Evolutionary conservation across 2,113 vertebrate species (phyloP).

Genomic region (Noturus placidus): DNA sequence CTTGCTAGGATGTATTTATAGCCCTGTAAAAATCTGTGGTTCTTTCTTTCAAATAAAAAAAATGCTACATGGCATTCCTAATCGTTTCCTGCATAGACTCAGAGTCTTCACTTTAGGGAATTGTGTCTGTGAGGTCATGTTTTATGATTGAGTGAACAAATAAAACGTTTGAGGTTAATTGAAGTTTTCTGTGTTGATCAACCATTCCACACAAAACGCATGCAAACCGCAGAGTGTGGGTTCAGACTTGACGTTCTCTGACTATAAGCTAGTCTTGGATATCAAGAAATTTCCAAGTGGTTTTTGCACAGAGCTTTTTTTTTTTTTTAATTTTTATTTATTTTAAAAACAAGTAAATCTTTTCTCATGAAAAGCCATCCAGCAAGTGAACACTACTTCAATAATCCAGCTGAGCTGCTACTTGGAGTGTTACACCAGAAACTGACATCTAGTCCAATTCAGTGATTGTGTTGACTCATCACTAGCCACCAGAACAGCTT

Average conservation of each 20-base stretch:
- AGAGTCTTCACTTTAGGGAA: neutral
- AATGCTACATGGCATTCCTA: slow-evolving; percentile 18
- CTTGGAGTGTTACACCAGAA: neutral
- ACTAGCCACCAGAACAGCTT: neutral
- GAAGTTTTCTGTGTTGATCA: slow-evolving; percentile 24
- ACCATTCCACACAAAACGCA: neutral
- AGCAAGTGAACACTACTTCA: neutral
- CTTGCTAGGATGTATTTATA: slow-evolving; percentile 25
- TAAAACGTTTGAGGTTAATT: slow-evolving; percentile 26
- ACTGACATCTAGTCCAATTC: neutral
- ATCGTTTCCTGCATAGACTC: neutral
- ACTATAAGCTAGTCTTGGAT: slow-evolving; percentile 5
- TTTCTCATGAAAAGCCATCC: neutral
- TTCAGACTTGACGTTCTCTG: neutral
- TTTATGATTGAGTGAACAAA: slow-evolving; percentile 19
- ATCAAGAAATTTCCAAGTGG: neutral
- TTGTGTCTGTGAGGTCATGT: slow-evolving; percentile 26
- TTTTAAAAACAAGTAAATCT: too few relatives aligned
- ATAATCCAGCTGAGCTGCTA: neutral
- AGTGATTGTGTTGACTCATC: neutral
- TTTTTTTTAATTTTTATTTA: neutral
- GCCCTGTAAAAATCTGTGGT: slow-evolving; percentile 39
- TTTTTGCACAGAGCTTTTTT: neutral
- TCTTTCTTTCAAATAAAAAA: slow-evolving; percentile 6
- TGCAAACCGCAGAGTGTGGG: neutral